Conservation (phyloP, 2,113 vertebrate genomes). For the Pygathrix nemaeus region DNA sequence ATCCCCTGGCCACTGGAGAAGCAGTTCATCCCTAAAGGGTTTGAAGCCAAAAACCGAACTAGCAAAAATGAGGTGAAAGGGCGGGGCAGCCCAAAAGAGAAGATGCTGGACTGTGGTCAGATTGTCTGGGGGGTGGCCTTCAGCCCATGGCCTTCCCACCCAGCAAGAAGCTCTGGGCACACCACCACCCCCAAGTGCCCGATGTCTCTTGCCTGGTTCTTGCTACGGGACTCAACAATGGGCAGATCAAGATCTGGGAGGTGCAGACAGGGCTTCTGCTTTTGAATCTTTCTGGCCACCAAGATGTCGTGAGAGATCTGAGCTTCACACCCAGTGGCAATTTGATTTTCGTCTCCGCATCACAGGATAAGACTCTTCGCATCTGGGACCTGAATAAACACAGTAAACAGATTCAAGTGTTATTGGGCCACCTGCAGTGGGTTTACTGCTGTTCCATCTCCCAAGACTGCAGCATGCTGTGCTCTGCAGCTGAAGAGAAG, state of each 20-base stretch:
- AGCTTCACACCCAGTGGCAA: conserved; percentile 94
- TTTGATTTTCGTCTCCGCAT: conserved; percentile 93
- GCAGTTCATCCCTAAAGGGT: conserved; percentile 78
- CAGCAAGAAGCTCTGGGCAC: conserved; percentile 70
- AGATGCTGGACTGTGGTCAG: conserved; percentile 91
- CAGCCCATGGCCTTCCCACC: conserved; percentile 86
- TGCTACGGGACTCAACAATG: conserved; percentile 91
- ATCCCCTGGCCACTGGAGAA: conserved; percentile 93
- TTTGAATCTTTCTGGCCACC: conserved; percentile 92
- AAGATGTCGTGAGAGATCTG: conserved; percentile 93
- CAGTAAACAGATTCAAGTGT: conserved; percentile 92
- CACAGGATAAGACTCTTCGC: conserved; percentile 94
- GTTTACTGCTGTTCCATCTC: conserved; percentile 95
- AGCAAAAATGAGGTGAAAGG: conserved; percentile 76
- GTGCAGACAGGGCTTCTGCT: conserved; percentile 90
- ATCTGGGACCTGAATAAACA: conserved; percentile 96
- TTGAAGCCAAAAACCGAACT: conserved; percentile 77
- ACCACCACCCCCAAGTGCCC: conserved; percentile 6
- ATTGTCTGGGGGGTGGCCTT: conserved; percentile 94
- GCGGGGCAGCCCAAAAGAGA: conserved; percentile 84
- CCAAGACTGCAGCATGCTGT: conserved; percentile 95
- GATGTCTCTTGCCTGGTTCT: conserved; percentile 85
- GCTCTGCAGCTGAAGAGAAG: conserved; percentile 93
- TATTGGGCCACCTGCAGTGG: conserved; percentile 94
- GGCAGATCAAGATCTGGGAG: conserved; percentile 94